Conservation (phyloP, 2,113 vertebrate species). For the Puffinus mauretanicus region DNA sequence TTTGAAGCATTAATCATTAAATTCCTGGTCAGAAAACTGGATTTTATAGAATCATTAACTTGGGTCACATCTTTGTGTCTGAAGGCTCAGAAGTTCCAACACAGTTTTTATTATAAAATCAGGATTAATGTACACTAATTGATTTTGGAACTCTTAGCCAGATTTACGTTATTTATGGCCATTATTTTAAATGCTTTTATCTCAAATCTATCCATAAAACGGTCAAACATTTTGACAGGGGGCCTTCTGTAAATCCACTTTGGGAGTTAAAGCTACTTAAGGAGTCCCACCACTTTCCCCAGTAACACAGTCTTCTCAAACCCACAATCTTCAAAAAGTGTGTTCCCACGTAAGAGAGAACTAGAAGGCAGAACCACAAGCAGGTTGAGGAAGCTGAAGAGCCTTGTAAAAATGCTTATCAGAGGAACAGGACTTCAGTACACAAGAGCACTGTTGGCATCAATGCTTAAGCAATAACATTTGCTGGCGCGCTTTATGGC, state of each 20-base stretch:
- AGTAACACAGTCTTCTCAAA: neutral
- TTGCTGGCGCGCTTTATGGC: neutral
- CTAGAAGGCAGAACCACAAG: neutral
- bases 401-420: neutral
- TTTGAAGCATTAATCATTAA: constrained; percentile 18
- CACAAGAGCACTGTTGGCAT: neutral
- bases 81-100: neutral
- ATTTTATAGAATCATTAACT: constrained; percentile 5
- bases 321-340: neutral
- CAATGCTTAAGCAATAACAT: neutral
- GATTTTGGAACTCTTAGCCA: neutral
- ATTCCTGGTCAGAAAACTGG: neutral
- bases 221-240: neutral
- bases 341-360: neutral
- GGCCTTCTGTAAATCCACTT: neutral
- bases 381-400: neutral
- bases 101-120: neutral
- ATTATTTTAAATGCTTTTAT: neutral
- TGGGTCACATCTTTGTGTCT: neutral
- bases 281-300: neutral
- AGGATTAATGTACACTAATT: neutral
- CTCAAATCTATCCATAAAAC: neutral
- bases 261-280: neutral
- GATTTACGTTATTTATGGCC: neutral
- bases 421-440: neutral